A percentile compares a stretch with the other conserved stretches of the same genome.
phyloP scores from a whole-genome alignment of 2,797 vertebrate genomes.

The Notoglanidium macrostoma region DNA sequence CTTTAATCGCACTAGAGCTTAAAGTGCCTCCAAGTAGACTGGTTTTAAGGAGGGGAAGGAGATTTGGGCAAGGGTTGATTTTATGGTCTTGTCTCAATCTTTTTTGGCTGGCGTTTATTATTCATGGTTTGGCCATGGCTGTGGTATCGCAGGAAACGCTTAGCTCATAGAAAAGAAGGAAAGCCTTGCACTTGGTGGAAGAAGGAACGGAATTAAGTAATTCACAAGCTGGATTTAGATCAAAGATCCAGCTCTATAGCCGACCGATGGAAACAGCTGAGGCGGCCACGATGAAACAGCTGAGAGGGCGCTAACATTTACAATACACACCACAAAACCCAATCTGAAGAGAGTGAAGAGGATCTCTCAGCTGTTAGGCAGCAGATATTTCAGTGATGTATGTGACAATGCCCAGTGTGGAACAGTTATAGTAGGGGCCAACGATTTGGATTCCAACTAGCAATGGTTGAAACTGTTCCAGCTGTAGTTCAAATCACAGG shows the following conservation, averaged over 20 bases:
- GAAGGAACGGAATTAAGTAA: neutral
- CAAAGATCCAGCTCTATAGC: neutral
- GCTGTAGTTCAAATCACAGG: neutral
- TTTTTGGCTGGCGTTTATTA: constrained; percentile 31
- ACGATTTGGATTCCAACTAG: neutral
- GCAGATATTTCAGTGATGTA: neutral
- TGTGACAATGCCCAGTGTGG: neutral
- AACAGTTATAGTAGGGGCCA: neutral
- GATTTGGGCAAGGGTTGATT: constrained; percentile 16
- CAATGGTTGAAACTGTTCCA: too few relatives aligned
- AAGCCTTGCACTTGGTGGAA: neutral
- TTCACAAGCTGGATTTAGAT: constrained; percentile 1
- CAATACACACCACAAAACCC: neutral
- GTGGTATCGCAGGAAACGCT: constrained; percentile 27
- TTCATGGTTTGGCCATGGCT: constrained; percentile 23
- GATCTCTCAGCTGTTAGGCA: neutral
- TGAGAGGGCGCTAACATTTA: neutral
- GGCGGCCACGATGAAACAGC: neutral
- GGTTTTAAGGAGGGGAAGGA: neutral
- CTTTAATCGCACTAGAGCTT: neutral
- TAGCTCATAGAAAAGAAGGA: constrained; percentile 21
- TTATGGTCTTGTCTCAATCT: constrained; percentile 26
- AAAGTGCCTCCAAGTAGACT: neutral
- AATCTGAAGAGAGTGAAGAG: neutral
- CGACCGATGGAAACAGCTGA: neutral